Conservation (phyloP, 2,888 invertebrate species). For the Fragum whitleyi region DNA sequence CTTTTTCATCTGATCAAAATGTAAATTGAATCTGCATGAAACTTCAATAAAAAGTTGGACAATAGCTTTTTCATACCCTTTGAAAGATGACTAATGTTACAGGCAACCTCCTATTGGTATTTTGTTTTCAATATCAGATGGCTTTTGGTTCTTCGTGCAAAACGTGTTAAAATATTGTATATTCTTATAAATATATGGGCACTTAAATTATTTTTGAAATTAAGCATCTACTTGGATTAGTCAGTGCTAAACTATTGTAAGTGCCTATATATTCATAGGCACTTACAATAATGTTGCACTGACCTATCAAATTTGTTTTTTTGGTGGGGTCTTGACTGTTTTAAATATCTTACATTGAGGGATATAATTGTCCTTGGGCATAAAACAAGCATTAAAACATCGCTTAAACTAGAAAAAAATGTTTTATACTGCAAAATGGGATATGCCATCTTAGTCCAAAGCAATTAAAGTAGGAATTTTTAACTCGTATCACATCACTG, state of each 20-base stretch:
- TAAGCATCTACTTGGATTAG: no score
- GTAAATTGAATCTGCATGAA: slow-evolving; percentile 1
- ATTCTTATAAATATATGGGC: no score
- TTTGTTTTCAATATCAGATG: neutral
- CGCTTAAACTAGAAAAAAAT: slow-evolving; percentile 15
- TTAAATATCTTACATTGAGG: slow-evolving; percentile 17
- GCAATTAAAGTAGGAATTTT: slow-evolving; percentile 25
- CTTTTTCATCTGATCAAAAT: neutral
- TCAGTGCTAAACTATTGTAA: no score
- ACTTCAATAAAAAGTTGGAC: neutral
- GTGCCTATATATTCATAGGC: no score
- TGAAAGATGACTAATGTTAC: slow-evolving; percentile 4
- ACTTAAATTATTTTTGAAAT: no score
- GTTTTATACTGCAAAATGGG: slow-evolving; percentile 25
- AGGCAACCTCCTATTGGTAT: neutral
- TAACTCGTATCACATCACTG: neutral
- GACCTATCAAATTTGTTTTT: neutral
- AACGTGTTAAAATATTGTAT: no score
- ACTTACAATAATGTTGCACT: no score
- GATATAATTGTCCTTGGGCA: slow-evolving; percentile 10
- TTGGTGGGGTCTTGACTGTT: neutral
- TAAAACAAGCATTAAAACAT: slow-evolving; percentile 28
- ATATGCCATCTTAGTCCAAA: slow-evolving; percentile 22
- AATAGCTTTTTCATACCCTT: neutral
- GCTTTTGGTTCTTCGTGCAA: no score